These are phyloP conservation scores for Euplagia quadripunctaria DNA, from an alignment of 2,888 invertebrate genomes.

Conservation along the genomic window DNA sequence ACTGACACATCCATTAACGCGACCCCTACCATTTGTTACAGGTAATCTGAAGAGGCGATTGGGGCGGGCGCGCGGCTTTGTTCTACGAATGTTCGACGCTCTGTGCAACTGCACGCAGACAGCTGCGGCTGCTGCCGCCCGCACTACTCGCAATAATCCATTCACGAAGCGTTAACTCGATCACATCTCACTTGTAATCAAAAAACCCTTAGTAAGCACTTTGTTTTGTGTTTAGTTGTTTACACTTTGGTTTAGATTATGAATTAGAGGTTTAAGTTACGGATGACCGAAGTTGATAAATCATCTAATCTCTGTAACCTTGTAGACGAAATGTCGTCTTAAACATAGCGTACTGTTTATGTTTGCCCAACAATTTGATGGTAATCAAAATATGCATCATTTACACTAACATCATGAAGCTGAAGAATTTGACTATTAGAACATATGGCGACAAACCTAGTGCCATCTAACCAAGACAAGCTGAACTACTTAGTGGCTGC, in stretches of 20 bases:
- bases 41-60: conserved; percentile 87
- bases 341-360: no score
- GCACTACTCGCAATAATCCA: conserved; percentile 79
- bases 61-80: conserved; percentile 88
- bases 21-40: conserved; percentile 62
- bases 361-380: no score
- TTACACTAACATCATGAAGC: no score
- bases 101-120: conserved; percentile 89
- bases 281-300: background rate
- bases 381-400: no score
- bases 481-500: no score
- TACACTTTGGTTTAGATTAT: conserved; percentile 27
- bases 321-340: background rate
- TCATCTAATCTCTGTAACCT: background rate
- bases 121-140: conserved; percentile 85
- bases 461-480: no score
- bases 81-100: conserved; percentile 88
- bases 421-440: no score
- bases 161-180: conserved; percentile 78
- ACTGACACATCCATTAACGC: conserved; percentile 23
- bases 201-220: conserved; percentile 7
- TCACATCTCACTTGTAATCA: conserved; percentile 51
- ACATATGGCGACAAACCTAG: no score
- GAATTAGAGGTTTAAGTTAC: background rate
- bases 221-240: conserved; percentile 21